Evolutionary conservation across 1,140 invertebrate genomes (phyloP).

Genomic region (Nephila pilipes): DNA sequence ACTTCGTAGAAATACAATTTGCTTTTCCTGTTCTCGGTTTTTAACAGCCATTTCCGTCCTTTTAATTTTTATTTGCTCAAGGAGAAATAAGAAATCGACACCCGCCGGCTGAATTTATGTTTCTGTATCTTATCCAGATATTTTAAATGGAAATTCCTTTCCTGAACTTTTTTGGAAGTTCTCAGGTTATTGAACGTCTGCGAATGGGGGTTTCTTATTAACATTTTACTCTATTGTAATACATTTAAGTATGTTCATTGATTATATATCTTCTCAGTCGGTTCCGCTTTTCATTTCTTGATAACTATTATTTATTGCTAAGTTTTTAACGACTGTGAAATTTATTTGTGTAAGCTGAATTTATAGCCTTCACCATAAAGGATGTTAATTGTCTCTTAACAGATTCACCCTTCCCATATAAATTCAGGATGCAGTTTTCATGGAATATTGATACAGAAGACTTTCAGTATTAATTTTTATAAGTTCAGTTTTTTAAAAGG

Average conservation of each 20-base stretch:
- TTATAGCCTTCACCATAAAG: no score
- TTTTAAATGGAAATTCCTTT: neutral
- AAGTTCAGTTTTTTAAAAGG: no score
- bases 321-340: neutral
- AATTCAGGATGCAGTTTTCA: no score
- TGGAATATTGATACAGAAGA: no score
- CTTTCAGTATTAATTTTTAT: no score
- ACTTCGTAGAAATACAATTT: neutral
- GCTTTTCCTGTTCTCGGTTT: neutral
- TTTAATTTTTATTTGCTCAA: neutral
- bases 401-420: no score
- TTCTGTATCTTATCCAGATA: neutral
- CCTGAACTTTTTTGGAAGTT: neutral
- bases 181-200: slow-evolving; percentile 34
- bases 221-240: neutral
- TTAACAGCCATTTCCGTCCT: neutral
- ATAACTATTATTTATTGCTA: neutral
- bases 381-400: no score
- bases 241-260: neutral
- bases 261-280: neutral
- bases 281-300: neutral
- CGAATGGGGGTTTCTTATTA: neutral
- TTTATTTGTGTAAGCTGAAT: no score
- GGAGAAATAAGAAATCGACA: neutral
- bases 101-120: slow-evolving; percentile 9